Evolutionary conservation across 2,113 vertebrate species (phyloP).

Genomic region (Scolopax mira): DNA sequence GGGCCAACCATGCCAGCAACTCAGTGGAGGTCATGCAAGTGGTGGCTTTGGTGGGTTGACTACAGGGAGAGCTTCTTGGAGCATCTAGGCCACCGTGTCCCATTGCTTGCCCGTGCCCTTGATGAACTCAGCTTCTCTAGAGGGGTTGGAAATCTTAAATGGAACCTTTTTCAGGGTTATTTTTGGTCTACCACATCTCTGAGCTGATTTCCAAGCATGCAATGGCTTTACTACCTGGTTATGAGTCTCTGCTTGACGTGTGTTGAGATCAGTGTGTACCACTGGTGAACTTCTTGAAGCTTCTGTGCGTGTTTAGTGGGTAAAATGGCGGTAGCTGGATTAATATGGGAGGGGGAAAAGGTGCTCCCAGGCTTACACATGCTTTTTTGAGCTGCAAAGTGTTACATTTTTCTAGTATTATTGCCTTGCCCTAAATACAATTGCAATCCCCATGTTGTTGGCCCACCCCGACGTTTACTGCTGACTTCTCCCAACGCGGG

Average conservation of each 20-base stretch:
- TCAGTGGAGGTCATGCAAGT: not conserved
- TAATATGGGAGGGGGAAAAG: not conserved
- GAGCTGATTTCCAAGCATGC: not conserved
- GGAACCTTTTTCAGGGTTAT: not conserved
- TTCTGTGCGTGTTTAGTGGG: not conserved
- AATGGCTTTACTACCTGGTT: not conserved
- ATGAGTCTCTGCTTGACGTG: not conserved
- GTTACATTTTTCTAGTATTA: rapidly evolving
- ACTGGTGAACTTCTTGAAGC: rapidly evolving
- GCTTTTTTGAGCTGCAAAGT: not conserved
- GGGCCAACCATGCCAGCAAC: not conserved
- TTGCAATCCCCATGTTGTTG: not conserved
- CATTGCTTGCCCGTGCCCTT: rapidly evolving
- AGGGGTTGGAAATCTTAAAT: not conserved
- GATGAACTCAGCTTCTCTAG: not conserved
- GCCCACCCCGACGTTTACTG: not conserved
- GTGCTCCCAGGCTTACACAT: not conserved
- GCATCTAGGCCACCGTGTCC: no score
- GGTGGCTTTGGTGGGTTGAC: not conserved
- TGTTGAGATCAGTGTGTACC: not conserved
- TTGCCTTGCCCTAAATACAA: not conserved
- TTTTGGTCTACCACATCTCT: not conserved
- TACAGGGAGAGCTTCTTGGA: not conserved
- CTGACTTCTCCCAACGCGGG: not conserved
- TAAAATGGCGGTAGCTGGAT: not conserved